These are phyloP conservation scores for Serripes groenlandicus DNA, from an alignment of 2,888 invertebrate genomes.

Conservation along the genomic window DNA sequence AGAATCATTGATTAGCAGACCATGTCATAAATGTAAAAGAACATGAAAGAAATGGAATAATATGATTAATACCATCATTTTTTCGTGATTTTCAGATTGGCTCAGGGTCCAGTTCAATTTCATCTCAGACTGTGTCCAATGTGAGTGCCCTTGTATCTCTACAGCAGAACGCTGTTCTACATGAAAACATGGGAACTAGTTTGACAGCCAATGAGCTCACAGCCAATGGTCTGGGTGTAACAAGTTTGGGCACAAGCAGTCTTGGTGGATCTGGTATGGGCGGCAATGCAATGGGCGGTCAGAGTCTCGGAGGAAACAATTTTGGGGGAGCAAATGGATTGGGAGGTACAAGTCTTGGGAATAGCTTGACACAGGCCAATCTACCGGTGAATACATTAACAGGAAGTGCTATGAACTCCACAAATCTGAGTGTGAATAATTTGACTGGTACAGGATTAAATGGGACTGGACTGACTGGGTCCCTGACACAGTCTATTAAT, in stretches of 20 bases:
- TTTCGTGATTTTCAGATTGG: conserved; percentile 78
- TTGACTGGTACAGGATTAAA: conserved; percentile 53
- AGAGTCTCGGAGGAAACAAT: conserved; percentile 34
- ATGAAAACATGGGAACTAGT: conserved; percentile 59
- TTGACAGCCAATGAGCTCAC: conserved; percentile 47
- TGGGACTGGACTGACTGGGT: conserved; percentile 58
- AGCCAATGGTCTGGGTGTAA: conserved; percentile 52
- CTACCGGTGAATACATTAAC: conserved; percentile 54
- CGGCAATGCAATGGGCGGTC: conserved; percentile 23
- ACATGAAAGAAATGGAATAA: no score
- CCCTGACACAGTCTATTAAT: conserved; percentile 54
- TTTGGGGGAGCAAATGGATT: conserved; percentile 44
- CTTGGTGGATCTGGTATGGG: conserved; percentile 36
- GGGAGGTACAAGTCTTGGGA: conserved; percentile 51
- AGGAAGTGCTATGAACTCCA: conserved; percentile 46
- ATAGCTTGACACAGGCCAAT: conserved; percentile 56
- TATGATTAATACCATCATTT: no score
- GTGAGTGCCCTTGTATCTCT: conserved; percentile 67
- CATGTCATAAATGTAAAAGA: no score
- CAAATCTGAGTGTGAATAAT: conserved; percentile 54
- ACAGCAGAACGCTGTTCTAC: conserved; percentile 53
- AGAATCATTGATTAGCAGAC: no score
- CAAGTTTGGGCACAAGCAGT: conserved; percentile 41
- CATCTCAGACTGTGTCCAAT: conserved; percentile 66
- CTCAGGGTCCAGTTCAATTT: conserved; percentile 69